Percentiles rank a stretch among this genome's conserved stretches.
These are phyloP conservation scores for Delia radicum DNA, from an alignment of 1,140 invertebrate genomes.

Conservation along the genomic window DNA sequence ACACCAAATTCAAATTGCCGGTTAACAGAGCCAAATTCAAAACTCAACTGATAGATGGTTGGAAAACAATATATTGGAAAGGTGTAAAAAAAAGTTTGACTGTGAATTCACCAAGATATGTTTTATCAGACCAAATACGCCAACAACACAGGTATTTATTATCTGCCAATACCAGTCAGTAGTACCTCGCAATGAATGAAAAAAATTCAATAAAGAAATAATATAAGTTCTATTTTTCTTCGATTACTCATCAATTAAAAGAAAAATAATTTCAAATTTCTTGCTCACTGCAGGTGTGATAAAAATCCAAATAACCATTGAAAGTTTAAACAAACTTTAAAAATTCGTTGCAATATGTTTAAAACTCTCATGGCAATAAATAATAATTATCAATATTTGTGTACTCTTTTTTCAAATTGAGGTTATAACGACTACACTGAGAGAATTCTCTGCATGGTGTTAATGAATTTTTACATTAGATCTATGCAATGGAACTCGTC, in stretches of 20 bases:
- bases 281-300: background rate
- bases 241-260: background rate
- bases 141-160: background rate
- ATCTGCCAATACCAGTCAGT: background rate
- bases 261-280: background rate
- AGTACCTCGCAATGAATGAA: background rate
- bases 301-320: background rate
- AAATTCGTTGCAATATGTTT: too few species aligned
- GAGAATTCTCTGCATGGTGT: too few species aligned
- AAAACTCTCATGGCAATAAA: too few species aligned
- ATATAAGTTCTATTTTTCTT: background rate
- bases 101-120: conserved; percentile 14
- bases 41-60: conserved; percentile 7
- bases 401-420: too few species aligned
- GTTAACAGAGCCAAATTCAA: background rate
- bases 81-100: background rate
- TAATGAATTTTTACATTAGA: too few species aligned
- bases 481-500: too few species aligned
- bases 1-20: background rate
- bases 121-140: background rate
- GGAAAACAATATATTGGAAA: conserved; percentile 9
- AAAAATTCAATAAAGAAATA: background rate
- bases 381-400: too few species aligned
- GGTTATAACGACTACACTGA: too few species aligned
- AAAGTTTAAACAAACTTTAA: too few species aligned